Percentiles rank a stretch among this genome's conserved stretches.
Conservation (phyloP, 2,797 vertebrate species). For the Florisuga fusca region DNA sequence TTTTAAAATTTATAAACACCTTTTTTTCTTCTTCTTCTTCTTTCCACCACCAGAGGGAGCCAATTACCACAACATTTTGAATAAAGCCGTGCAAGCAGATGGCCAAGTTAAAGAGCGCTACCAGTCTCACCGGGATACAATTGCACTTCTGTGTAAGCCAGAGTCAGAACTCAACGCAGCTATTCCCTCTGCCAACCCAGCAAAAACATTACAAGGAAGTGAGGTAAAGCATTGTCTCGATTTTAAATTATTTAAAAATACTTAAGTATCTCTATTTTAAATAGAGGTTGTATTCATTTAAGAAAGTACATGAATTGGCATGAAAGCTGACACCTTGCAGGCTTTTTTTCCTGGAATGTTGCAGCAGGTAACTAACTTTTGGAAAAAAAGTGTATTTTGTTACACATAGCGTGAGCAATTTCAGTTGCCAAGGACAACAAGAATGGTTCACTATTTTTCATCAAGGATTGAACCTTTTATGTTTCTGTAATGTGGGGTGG, state of each 20-base stretch:
- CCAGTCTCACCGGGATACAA: conserved; percentile 91
- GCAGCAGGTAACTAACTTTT: not conserved
- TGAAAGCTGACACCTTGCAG: not conserved
- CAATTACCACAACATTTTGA: conserved; percentile 88
- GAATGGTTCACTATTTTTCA: not conserved
- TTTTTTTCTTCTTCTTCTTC: not conserved
- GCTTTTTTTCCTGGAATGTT: not conserved
- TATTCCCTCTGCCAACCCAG: conserved; percentile 97
- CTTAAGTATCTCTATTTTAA: not conserved
- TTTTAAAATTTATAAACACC: not conserved
- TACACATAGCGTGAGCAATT: not conserved
- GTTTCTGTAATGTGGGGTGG: not conserved
- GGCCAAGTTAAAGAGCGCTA: conserved; percentile 94
- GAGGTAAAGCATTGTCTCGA: conserved; percentile 82
- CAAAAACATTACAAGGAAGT: conserved; percentile 95
- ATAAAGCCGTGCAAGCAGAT: conserved; percentile 93
- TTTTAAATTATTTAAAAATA: not conserved
- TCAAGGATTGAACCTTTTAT: not conserved
- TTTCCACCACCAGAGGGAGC: conserved; percentile 85
- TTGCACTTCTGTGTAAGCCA: conserved; percentile 92
- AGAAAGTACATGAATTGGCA: rapidly evolving
- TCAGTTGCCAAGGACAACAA: rapidly evolving
- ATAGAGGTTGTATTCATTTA: not conserved
- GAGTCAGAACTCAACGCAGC: conserved; percentile 90
- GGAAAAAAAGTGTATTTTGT: not conserved